Percentiles rank a stretch among this genome's conserved stretches.
phyloP scores from a whole-genome alignment of 2,113 vertebrate species.

The Aegotheles bennettii region DNA sequence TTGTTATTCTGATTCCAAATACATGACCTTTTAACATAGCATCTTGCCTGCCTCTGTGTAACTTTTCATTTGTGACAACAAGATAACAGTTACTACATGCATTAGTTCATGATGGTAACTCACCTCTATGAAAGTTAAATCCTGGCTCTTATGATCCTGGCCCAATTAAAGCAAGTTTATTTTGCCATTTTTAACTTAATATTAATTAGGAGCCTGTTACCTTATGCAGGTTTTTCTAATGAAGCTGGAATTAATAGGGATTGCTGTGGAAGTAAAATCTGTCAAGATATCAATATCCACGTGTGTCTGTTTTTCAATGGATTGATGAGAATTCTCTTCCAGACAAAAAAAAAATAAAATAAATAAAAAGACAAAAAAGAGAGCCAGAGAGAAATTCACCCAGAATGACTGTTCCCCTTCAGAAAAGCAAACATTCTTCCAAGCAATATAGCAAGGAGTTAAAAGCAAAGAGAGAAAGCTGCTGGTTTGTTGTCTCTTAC shows the following conservation, averaged over 20 bases:
- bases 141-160: neutral
- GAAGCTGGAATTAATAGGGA: neutral
- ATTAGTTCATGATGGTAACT: neutral
- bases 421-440: neutral
- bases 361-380: fast-evolving
- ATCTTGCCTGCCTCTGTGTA: neutral
- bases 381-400: neutral
- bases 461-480: neutral
- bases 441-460: neutral
- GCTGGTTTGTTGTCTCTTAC: neutral
- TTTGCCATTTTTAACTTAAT: neutral
- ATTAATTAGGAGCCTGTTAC: conserved; percentile 1
- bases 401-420: neutral
- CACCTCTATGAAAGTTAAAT: neutral
- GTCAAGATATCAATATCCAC: neutral
- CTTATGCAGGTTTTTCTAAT: neutral
- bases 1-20: neutral
- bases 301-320: neutral
- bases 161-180: neutral
- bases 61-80: neutral
- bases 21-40: neutral
- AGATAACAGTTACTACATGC: neutral
- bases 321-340: neutral
- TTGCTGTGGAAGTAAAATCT: neutral
- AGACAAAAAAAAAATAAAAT: no score